phyloP scores from a whole-genome alignment of 2,888 invertebrate species.

The Lordiphosa fenestrarum region DNA sequence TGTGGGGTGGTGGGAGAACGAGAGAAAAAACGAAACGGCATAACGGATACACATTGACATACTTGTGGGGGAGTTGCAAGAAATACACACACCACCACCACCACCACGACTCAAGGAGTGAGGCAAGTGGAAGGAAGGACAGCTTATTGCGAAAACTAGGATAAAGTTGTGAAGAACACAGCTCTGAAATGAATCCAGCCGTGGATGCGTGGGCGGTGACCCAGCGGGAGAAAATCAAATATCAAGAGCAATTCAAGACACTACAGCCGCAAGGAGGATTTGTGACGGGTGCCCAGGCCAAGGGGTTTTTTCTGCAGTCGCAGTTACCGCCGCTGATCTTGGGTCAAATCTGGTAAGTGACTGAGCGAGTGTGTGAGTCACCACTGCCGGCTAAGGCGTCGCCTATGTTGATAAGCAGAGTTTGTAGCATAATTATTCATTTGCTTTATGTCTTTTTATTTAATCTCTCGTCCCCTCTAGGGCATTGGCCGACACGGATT shows the following conservation, averaged over 20 bases:
- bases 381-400: slow-evolving; percentile 16
- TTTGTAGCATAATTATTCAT: not conserved
- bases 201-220: slow-evolving; percentile 93
- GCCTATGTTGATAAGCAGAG: slow-evolving; percentile 19
- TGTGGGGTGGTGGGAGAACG: slow-evolving; percentile 72
- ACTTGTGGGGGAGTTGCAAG: slow-evolving; percentile 40
- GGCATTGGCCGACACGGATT: slow-evolving; percentile 95
- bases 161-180: slow-evolving; percentile 13
- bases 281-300: slow-evolving; percentile 95
- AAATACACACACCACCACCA: slow-evolving; percentile 15
- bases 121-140: slow-evolving; percentile 8
- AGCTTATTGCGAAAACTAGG: slow-evolving; percentile 24
- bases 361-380: slow-evolving; percentile 3
- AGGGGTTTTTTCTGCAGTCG: slow-evolving; percentile 94
- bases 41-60: slow-evolving; percentile 43
- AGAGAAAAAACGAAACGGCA: slow-evolving; percentile 37
- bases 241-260: slow-evolving; percentile 94
- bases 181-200: slow-evolving; percentile 77
- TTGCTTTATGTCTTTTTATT: too few species aligned
- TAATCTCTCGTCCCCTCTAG: slow-evolving; percentile 78
- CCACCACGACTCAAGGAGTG: slow-evolving; percentile 8
- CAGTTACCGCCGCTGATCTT: slow-evolving; percentile 93
- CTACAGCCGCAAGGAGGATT: slow-evolving; percentile 92
- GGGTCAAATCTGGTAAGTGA: slow-evolving; percentile 95
- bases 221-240: slow-evolving; percentile 92